phyloP scores from a whole-genome alignment of 2,797 vertebrate species.

The Psittacula echo region DNA sequence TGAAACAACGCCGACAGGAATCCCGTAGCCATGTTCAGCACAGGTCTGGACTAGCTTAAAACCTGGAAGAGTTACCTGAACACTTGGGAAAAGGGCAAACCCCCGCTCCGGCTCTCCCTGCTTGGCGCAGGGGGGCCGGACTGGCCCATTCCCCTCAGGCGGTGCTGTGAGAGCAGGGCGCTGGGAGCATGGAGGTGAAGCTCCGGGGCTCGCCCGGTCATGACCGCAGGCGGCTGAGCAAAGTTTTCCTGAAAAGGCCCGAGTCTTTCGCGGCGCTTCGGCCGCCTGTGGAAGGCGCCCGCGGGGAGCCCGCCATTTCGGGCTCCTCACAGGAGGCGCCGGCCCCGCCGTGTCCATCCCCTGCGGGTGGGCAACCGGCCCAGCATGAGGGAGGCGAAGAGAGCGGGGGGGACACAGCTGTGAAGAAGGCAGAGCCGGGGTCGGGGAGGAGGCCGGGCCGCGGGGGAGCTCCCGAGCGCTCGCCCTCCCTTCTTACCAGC shows the following conservation, averaged over 20 bases:
- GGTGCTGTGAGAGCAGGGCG: too few species aligned
- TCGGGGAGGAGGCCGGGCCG: not conserved
- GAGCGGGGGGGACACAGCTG: not conserved
- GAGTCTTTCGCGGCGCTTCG: not conserved
- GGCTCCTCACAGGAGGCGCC: not conserved
- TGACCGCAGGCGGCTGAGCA: not conserved
- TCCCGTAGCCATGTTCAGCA: not conserved
- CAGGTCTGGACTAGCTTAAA: not conserved
- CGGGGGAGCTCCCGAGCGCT: not conserved
- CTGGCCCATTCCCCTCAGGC: not conserved
- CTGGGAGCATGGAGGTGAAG: accelerated
- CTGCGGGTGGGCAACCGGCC: not conserved
- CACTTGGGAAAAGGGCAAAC: accelerated
- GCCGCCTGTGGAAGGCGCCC: not conserved
- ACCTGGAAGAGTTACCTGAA: not conserved
- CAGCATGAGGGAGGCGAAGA: not conserved
- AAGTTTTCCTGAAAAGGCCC: not conserved
- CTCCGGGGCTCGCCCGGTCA: not conserved
- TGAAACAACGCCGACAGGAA: not conserved
- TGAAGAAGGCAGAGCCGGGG: not conserved
- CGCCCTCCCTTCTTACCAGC: conserved; percentile 41
- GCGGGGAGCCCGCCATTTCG: not conserved
- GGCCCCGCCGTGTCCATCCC: not conserved
- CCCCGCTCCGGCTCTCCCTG: accelerated
- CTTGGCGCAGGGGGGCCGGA: not conserved